Evolutionary conservation across 2,888 invertebrate species (phyloP).

Genomic region (Venustoraphidia nigricollis): DNA sequence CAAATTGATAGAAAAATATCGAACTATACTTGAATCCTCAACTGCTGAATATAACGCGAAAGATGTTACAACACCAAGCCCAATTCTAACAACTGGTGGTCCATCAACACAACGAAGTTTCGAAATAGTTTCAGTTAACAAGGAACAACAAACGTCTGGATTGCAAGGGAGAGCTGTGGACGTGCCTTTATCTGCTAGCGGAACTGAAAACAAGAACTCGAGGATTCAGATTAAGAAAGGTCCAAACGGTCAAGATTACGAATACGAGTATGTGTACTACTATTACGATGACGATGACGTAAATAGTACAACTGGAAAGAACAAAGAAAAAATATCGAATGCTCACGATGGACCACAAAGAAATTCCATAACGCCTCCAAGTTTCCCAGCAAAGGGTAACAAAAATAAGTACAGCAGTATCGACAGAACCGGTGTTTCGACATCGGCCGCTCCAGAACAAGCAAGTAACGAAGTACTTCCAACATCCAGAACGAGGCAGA

Average conservation of each 20-base stretch:
- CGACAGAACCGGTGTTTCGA: conserved; percentile 31
- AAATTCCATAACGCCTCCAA: conserved; percentile 31
- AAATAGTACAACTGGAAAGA: conserved; percentile 27
- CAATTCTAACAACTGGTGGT: conserved; percentile 19
- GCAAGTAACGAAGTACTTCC: conserved; percentile 48
- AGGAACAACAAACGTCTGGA: conserved; percentile 17
- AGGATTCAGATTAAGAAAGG: conserved; percentile 74
- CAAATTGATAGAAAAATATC: conserved; percentile 22
- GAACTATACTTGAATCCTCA: conserved; percentile 2
- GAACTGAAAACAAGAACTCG: conserved; percentile 52
- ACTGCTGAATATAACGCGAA: background rate
- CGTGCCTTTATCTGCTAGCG: conserved; percentile 42
- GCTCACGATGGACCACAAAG: conserved; percentile 44
- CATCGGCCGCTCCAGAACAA: conserved; percentile 39
- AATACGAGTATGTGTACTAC: conserved; percentile 84
- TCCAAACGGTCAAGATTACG: conserved; percentile 79
- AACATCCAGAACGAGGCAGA: conserved; percentile 25
- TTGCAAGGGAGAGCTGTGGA: conserved; percentile 25
- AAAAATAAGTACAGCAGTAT: conserved; percentile 40
- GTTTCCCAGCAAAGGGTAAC: conserved; percentile 26
- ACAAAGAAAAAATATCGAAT: conserved; percentile 23
- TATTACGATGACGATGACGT: conserved; percentile 73
- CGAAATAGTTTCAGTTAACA: conserved; percentile 20
- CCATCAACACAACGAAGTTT: conserved; percentile 24
- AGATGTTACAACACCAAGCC: background rate